phyloP scores from a whole-genome alignment of 2,113 vertebrate species.

The Hiodon alosoides region DNA sequence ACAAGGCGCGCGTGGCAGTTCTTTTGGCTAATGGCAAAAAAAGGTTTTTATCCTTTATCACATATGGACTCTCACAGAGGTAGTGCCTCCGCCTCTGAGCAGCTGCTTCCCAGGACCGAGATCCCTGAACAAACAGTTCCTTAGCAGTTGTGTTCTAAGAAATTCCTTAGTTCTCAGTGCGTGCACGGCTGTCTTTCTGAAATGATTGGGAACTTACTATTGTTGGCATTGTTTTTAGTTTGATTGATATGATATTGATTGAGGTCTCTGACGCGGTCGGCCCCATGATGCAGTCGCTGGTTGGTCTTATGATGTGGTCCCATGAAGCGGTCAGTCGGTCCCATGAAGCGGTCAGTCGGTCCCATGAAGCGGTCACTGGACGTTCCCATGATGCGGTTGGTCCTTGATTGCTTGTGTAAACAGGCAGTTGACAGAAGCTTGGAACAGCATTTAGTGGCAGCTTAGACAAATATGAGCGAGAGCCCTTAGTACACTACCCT shows the following conservation, averaged over 20 bases:
- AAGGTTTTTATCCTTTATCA: background rate
- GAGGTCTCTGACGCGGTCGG: background rate
- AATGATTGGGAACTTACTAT: background rate
- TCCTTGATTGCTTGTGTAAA: no score
- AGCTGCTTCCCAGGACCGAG: constrained; percentile 4
- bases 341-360: no score
- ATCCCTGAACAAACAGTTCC: background rate
- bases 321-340: no score
- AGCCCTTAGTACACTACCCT: background rate
- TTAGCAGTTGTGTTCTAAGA: background rate
- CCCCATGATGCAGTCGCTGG: no score
- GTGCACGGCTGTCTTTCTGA: background rate
- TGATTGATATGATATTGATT: background rate
- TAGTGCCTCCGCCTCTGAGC: background rate
- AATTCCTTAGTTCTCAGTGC: background rate
- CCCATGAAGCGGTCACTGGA: no score
- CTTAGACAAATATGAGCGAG: no score
- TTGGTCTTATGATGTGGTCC: no score
- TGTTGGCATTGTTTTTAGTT: background rate
- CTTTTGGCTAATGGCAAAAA: background rate
- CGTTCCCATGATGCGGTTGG: no score
- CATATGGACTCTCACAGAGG: background rate
- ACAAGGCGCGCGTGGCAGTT: background rate
- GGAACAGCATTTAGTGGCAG: no score
- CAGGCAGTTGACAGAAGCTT: no score